These are phyloP conservation scores for Odocoileus hemionus DNA, from an alignment of 2,113 vertebrate species.

Conservation along the genomic window DNA sequence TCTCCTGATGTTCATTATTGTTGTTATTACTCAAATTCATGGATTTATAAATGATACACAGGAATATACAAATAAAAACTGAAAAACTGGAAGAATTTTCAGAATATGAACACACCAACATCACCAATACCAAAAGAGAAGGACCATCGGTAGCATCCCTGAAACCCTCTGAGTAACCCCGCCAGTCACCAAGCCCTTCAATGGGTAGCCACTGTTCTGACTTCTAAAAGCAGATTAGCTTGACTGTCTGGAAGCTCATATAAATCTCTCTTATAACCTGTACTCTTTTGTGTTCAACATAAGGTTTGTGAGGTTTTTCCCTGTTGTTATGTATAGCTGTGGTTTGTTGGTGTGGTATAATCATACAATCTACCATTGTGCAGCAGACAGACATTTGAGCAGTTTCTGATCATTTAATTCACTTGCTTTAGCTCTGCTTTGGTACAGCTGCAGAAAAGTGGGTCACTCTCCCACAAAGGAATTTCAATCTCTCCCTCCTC, in stretches of 20 bases:
- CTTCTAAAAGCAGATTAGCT: background rate
- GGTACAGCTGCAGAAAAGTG: background rate
- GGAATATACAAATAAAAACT: background rate
- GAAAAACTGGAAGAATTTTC: background rate
- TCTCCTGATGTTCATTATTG: background rate
- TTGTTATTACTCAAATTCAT: background rate
- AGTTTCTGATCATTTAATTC: background rate
- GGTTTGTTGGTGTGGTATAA: background rate
- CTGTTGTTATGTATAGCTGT: rapidly evolving
- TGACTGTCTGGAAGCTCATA: background rate
- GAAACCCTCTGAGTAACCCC: background rate
- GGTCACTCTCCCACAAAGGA: background rate
- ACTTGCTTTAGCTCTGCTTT: background rate
- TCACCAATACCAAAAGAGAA: background rate
- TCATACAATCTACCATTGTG: rapidly evolving
- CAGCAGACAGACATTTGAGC: background rate
- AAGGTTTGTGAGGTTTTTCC: background rate
- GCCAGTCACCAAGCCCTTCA: background rate
- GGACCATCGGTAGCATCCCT: rapidly evolving
- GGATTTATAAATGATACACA: background rate
- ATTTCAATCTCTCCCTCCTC: background rate
- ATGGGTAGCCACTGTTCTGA: rapidly evolving
- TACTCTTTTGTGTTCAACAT: background rate
- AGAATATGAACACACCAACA: rapidly evolving
- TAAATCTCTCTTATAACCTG: background rate